phyloP scores from a whole-genome alignment of 1,140 invertebrate species.

The Carposina sasakii region DNA sequence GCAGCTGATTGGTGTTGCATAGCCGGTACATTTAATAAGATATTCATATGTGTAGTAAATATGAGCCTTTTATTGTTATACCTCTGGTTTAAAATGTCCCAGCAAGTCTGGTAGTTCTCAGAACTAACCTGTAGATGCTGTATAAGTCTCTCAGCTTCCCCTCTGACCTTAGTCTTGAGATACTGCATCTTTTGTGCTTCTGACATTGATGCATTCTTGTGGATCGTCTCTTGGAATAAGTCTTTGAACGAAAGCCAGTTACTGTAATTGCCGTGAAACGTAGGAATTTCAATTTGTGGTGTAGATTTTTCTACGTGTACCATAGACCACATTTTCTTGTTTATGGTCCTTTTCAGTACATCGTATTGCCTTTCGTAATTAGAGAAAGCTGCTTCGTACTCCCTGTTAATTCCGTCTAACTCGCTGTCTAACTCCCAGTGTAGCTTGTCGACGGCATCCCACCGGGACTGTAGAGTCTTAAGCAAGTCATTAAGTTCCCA shows the following conservation, averaged over 20 bases:
- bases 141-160: constrained; percentile 2
- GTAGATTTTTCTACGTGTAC: neutral
- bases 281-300: constrained; percentile 5
- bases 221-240: constrained; percentile 1
- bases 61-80: constrained; percentile 7
- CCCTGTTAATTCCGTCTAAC: neutral
- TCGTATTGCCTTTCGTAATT: constrained; percentile 1
- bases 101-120: constrained; percentile 1
- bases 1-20: constrained; percentile 1
- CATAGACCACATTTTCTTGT: constrained; percentile 2
- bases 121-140: constrained; percentile 4
- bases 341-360: neutral
- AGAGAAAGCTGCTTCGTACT: neutral
- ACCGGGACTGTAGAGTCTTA: neutral
- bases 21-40: neutral
- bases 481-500: constrained; percentile 4
- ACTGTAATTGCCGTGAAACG: neutral
- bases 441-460: neutral
- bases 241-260: constrained; percentile 8
- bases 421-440: constrained; percentile 8
- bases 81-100: constrained; percentile 8
- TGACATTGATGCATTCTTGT: constrained; percentile 4
- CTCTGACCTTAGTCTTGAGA: constrained; percentile 1
- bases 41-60: constrained; percentile 8
- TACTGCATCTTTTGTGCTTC: constrained; percentile 6